These are phyloP conservation scores for Gobionotothen gibberifrons DNA, from an alignment of 2,797 vertebrate species.

Conservation along the genomic window DNA sequence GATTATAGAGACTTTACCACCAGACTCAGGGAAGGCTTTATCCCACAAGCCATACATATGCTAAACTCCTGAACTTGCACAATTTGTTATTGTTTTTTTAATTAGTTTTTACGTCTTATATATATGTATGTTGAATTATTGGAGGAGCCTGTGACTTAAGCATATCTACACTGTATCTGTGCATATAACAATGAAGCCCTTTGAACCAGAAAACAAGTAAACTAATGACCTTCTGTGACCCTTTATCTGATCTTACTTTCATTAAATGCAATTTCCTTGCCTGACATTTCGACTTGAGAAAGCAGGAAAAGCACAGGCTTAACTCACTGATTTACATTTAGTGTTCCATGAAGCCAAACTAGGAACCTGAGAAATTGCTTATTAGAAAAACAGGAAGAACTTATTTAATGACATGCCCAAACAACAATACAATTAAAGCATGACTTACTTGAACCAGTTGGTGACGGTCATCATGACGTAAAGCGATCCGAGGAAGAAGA, in stretches of 20 bases:
- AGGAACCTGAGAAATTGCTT: no score
- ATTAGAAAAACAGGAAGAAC: no score
- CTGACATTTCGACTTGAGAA: not conserved
- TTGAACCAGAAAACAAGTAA: not conserved
- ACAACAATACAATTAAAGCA: not conserved
- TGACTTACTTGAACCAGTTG: constrained; percentile 98
- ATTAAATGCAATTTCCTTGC: not conserved
- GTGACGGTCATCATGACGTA: constrained; percentile 99
- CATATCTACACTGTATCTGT: no score
- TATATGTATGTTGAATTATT: no score
- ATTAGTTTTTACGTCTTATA: no score
- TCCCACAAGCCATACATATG: no score
- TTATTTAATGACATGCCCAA: not conserved
- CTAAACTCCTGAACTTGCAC: no score
- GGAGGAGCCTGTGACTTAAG: no score
- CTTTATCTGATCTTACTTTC: not conserved
- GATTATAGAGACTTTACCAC: not conserved
- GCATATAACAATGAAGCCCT: no score
- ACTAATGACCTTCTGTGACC: no score
- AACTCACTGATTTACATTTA: not conserved
- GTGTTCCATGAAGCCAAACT: not conserved
- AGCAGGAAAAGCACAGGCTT: not conserved
- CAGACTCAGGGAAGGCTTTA: no score
- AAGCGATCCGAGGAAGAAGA: constrained; percentile 96
- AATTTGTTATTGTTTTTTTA: no score